Conservation (phyloP, 2,888 invertebrate species). For the Chymomyza fuscimana region DNA sequence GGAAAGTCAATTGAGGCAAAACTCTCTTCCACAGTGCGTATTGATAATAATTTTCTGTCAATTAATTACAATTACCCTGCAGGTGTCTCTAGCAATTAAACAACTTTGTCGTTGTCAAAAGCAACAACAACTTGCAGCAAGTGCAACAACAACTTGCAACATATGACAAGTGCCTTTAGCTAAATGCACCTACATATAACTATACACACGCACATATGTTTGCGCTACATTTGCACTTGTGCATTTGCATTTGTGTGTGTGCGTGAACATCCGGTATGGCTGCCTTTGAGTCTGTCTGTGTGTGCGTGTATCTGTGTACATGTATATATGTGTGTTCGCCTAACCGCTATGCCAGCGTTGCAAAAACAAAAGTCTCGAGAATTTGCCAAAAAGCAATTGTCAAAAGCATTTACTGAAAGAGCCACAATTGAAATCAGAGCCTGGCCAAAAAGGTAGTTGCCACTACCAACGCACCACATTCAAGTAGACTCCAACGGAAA, state of each 20-base stretch:
- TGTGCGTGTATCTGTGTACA: neutral
- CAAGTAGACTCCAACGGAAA: constrained; percentile 1
- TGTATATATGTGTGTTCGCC: neutral
- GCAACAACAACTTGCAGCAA: neutral
- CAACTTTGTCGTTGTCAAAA: constrained; percentile 36
- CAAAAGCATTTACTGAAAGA: constrained; percentile 31
- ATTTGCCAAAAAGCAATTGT: constrained; percentile 44
- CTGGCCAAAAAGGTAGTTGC: constrained; percentile 8
- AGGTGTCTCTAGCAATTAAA: constrained; percentile 38
- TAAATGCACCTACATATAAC: neutral
- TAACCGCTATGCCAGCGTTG: neutral
- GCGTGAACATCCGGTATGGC: too few relatives aligned
- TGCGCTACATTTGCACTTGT: neutral
- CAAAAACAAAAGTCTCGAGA: neutral
- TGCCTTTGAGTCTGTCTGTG: neutral
- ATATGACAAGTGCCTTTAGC: neutral
- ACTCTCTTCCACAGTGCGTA: neutral
- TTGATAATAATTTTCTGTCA: constrained; percentile 52
- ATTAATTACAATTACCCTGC: constrained; percentile 60
- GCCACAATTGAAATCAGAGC: constrained; percentile 29
- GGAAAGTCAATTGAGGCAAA: neutral
- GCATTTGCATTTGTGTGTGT: neutral
- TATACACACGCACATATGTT: neutral
- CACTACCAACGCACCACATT: neutral
- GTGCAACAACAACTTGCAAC: neutral